Percentiles rank a stretch among this genome's conserved stretches.
These are phyloP conservation scores for Drosophila serrata DNA, from an alignment of 1,140 invertebrate genomes.

Conservation along the genomic window DNA sequence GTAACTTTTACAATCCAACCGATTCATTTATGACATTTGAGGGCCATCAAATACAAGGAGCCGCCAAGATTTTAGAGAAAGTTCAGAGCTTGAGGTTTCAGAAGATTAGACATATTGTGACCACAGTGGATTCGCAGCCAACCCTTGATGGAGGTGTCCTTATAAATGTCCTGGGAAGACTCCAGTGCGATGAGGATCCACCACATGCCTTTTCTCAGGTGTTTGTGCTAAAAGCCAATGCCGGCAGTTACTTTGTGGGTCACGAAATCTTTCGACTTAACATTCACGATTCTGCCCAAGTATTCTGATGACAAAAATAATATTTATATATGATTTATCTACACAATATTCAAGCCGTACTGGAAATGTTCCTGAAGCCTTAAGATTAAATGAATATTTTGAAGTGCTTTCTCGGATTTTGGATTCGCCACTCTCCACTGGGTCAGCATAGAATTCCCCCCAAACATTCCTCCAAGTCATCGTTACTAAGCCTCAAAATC, in stretches of 20 bases:
- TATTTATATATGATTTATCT: not conserved
- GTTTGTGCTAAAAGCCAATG: conserved; percentile 94
- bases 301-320: not conserved
- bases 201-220: conserved; percentile 95
- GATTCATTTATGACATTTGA: conserved; percentile 98
- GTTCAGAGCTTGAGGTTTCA: conserved; percentile 95
- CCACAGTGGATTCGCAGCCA: conserved; percentile 97
- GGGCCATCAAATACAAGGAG: conserved; percentile 95
- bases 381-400: not conserved
- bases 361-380: conserved; percentile 3
- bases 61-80: conserved; percentile 97
- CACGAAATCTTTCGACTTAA: conserved; percentile 97
- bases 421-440: not conserved
- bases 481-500: conserved; percentile 25
- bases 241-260: conserved; percentile 94
- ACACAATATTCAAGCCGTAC: not conserved
- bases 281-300: not conserved
- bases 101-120: conserved; percentile 96
- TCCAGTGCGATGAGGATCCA: conserved; percentile 97
- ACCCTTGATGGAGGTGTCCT: conserved; percentile 97
- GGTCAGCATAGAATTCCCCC: conserved; percentile 1
- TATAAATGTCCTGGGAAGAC: conserved; percentile 96
- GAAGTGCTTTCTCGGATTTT: too few relatives aligned
- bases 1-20: conserved; percentile 95
- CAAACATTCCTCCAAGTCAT: conserved; percentile 23